Percentiles rank a stretch among this genome's conserved stretches.
phyloP scores from a whole-genome alignment of 1,140 invertebrate species.

The Cecropterus lyciades region DNA sequence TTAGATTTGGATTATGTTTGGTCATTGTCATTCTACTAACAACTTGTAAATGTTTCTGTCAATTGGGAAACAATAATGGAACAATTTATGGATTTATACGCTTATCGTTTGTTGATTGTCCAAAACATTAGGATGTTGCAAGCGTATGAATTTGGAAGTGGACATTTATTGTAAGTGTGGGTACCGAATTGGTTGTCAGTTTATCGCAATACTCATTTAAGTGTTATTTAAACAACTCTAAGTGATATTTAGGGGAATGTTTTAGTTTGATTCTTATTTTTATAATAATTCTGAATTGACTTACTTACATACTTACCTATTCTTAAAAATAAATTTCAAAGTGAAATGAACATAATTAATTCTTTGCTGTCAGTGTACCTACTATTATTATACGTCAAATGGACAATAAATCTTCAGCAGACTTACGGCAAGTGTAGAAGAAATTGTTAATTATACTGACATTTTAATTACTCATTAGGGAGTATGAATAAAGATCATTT shows the following conservation, averaged over 20 bases:
- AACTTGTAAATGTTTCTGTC: constrained; percentile 65
- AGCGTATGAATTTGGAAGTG: constrained; percentile 8
- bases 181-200: not conserved
- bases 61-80: constrained; percentile 75
- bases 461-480: constrained; percentile 49
- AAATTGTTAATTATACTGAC: constrained; percentile 42
- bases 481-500: constrained; percentile 37
- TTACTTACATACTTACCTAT: too few relatives aligned
- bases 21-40: constrained; percentile 78
- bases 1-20: constrained; percentile 82
- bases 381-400: not conserved
- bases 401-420: constrained; percentile 2
- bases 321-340: too few relatives aligned
- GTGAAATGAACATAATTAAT: too few relatives aligned
- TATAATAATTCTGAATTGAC: too few relatives aligned
- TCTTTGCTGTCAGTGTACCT: too few relatives aligned
- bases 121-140: constrained; percentile 11
- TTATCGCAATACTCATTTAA: too few relatives aligned
- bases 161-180: not conserved
- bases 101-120: constrained; percentile 48
- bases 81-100: constrained; percentile 58
- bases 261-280: too few relatives aligned
- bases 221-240: too few relatives aligned
- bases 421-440: constrained; percentile 23
- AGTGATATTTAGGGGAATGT: too few relatives aligned